Evolutionary conservation across 2,113 vertebrate species (phyloP), one percentile per base, ranked within the genome.

Genomic region (Cynoglossus semilaevis): DNA sequence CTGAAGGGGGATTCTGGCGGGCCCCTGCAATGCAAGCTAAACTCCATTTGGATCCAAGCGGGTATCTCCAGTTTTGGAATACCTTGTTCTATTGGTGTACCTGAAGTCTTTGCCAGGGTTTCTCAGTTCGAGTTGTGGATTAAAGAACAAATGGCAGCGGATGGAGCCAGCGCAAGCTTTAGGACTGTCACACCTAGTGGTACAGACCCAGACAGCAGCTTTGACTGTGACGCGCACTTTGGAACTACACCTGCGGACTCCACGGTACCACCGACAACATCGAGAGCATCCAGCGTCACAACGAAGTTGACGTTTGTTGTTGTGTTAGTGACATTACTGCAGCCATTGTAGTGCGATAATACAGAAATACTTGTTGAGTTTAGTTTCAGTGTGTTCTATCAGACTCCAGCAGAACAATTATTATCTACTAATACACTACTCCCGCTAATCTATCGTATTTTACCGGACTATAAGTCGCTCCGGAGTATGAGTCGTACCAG

Each of bases 1-100:
- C 51, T 69, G 57, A 47, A 96, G 94, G 93, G 94, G 17, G 94
- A 98, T 43, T 96, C 94, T 9, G 93, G 94, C 15, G 94, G 94
- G 48, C 94, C 94, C 18, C 35, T 97, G 57, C 93, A 93, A 71
- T 91, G 90, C 71, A 80, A 79, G 77, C 90, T 93, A 80, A 82
- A 82, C 65, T 90, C 82, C 57, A 5, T 1, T 9, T 96, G 93
- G 93, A 87, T 95, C 68, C 92, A 94, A 67, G 89, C 88, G 34
- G 95, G 93, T 55, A 87, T 94, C 42, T 69, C 92, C 43, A 96
- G 92, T 86, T 96, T 91, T 83, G 94, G 92, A 70, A 42, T 92
- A 0, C 88, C 92, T 63, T 94, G 94, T 54, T 92, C 88, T 15
- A 66, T 62, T 53, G 80, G 71, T 49, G 88, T 90, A 43, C 94